Evolutionary conservation across 2,113 vertebrate species (phyloP).

Genomic region (Megaceryle torquata): DNA sequence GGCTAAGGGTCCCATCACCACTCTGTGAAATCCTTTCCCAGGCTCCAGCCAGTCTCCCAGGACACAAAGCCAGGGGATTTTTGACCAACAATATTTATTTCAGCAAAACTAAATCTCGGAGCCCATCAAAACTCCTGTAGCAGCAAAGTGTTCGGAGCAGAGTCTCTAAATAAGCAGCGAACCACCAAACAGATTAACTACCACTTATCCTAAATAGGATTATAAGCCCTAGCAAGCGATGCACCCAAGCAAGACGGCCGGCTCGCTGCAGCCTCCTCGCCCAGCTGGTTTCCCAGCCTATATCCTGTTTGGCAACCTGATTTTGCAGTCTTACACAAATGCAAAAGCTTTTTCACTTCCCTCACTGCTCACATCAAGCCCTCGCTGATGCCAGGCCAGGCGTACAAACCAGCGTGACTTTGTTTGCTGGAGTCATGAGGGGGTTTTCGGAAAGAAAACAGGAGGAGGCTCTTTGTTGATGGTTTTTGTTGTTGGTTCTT

Average conservation of each 20-base stretch:
- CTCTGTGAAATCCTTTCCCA: neutral
- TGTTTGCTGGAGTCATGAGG: rapidly evolving
- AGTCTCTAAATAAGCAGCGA: neutral
- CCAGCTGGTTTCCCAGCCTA: neutral
- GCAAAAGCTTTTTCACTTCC: conserved; percentile 2
- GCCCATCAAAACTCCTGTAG: rapidly evolving
- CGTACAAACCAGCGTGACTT: rapidly evolving
- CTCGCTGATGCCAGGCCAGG: neutral
- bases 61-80: neutral
- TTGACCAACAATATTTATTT: neutral
- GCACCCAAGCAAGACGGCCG: rapidly evolving
- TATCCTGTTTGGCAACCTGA: conserved; percentile 10
- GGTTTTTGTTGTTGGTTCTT: neutral
- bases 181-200: neutral
- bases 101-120: neutral
- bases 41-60: neutral
- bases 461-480: neutral
- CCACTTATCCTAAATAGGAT: neutral
- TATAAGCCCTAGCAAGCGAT: neutral
- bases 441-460: neutral
- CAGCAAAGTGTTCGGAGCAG: neutral
- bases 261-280: neutral
- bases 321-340: neutral
- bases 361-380: neutral
- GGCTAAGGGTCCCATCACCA: neutral